Evolutionary conservation across 2,113 vertebrate species (phyloP), one percentile per base, ranked within the genome.

Genomic region (Lasiurus borealis): DNA sequence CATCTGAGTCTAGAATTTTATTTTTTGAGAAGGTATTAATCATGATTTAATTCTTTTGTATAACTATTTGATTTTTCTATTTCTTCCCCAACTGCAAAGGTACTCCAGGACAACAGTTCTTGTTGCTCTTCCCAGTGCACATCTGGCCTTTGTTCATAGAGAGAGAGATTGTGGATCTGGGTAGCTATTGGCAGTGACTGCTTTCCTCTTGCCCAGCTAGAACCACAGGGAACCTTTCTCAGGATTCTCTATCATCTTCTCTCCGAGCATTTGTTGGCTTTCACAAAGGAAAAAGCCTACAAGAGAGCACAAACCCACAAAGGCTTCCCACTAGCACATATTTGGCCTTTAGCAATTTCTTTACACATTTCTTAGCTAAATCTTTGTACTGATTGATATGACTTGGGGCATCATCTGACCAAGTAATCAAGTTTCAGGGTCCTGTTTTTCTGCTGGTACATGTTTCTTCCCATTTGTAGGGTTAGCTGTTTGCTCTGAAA

Each of bases 401-500:
- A 1, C 64, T 8, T 96, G 57, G 69, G 11, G 44, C 29, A 73
- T 31, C 8, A 75, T 36, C 31, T 34, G 2, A 5, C 36, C 77
- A 86, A 87, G 34, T 34, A 77, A 77, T 29, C 36, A 81, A 71
- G 81, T 59, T 59, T 10, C 2, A 18, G 14, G 18, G 18, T 48
- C 36, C 44, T 59, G 19, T 50, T 31, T 85, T 85, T 25, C 19
- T 82, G 59, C 57, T 31, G 57, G 80, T 64, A 0, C 57, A 62
- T 54, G 5, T 50, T 52, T 88, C 23, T 72, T n/a, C 31, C n/a
- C 9, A 48, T n/a, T 90, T 85, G 46, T 46, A 9, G 3, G 18
- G 34, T 72, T 73, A 77, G 14, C 25, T 48, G 13, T 83, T 95
- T 93, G 44, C 34, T 88, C 21, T 66, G 10, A 92, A 92, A 64